Percentiles rank a stretch among this genome's conserved stretches.
phyloP scores from a whole-genome alignment of 1,140 invertebrate species.

The Spodoptera frugiperda region DNA sequence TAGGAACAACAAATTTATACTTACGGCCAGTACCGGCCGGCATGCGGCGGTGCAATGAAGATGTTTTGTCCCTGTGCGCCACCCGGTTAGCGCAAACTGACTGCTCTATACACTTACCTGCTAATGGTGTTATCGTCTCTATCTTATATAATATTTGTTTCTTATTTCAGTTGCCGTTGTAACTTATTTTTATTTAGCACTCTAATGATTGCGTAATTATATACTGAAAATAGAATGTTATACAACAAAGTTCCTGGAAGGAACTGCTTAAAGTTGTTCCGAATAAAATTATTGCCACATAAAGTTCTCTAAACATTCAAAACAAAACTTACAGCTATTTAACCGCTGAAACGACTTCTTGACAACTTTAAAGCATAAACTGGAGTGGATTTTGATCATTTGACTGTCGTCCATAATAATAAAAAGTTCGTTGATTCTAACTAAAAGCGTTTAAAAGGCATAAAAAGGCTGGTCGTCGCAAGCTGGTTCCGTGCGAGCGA shows the following conservation, averaged over 20 bases:
- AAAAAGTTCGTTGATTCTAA: slow-evolving; percentile 33
- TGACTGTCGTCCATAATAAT: slow-evolving; percentile 33
- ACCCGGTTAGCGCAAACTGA: background rate
- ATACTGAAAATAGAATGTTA: too few species aligned
- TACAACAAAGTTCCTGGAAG: background rate
- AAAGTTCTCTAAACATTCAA: slow-evolving; percentile 12
- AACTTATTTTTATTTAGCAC: too few species aligned
- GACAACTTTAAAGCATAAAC: slow-evolving; percentile 13
- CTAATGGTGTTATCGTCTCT: background rate
- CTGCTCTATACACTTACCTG: background rate
- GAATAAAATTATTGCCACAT: slow-evolving; percentile 1
- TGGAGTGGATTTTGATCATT: slow-evolving; percentile 23
- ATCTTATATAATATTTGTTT: too few species aligned
- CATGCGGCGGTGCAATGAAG: background rate
- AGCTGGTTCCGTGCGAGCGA: slow-evolving; percentile 44
- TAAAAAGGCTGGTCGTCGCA: slow-evolving; percentile 41
- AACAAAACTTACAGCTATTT: slow-evolving; percentile 25
- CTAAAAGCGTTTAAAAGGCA: slow-evolving; percentile 50
- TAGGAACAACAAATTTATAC: slow-evolving; percentile 41
- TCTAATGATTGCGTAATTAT: too few species aligned
- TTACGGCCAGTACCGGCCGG: too few species aligned
- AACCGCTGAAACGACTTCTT: slow-evolving; percentile 11
- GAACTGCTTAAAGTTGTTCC: background rate
- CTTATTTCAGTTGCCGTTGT: too few species aligned
- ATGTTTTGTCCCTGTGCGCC: slow-evolving; percentile 19